Conservation (phyloP, 2,797 vertebrate genomes). For the Synaphobranchus kaupii region DNA sequence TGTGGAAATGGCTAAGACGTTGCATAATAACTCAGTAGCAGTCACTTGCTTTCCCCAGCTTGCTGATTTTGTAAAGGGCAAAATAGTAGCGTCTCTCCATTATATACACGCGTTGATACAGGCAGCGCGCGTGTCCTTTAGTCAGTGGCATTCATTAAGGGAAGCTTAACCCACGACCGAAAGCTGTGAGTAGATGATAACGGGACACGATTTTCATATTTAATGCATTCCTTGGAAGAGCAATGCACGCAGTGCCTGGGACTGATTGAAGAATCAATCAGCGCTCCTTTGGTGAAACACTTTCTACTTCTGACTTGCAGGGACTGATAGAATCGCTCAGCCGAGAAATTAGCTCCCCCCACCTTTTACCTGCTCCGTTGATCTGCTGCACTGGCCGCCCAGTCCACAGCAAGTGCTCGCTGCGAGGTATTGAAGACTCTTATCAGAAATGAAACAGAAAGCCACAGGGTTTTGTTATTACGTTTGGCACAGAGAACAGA, state of each 20-base stretch:
- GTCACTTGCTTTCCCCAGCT: slow-evolving; percentile 52
- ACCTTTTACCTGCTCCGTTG: slow-evolving; percentile 80
- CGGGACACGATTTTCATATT: slow-evolving; percentile 89
- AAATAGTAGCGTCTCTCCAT: slow-evolving; percentile 75
- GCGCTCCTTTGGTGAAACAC: slow-evolving; percentile 84
- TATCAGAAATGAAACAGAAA: slow-evolving; percentile 87
- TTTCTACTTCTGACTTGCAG: slow-evolving; percentile 85
- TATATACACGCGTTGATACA: slow-evolving; percentile 67
- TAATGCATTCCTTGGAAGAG: slow-evolving; percentile 87
- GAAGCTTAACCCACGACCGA: slow-evolving; percentile 80
- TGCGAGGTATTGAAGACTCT: slow-evolving; percentile 87
- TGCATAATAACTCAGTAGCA: slow-evolving; percentile 73
- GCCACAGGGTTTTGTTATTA: slow-evolving; percentile 69
- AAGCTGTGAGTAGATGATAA: slow-evolving; percentile 87
- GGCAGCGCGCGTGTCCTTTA: slow-evolving; percentile 76
- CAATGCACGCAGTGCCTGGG: slow-evolving; percentile 78
- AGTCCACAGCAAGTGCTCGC: slow-evolving; percentile 82
- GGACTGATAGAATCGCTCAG: slow-evolving; percentile 87
- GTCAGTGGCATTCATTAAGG: slow-evolving; percentile 85
- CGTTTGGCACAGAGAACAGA: slow-evolving; percentile 56
- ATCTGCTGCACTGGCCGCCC: slow-evolving; percentile 82
- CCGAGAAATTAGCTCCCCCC: slow-evolving; percentile 87
- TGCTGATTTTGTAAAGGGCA: slow-evolving; percentile 75
- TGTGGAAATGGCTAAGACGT: slow-evolving; percentile 84
- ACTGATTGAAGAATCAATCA: slow-evolving; percentile 87